Conservation (phyloP, 1,140 invertebrate genomes). For the Anastrepha ludens region DNA sequence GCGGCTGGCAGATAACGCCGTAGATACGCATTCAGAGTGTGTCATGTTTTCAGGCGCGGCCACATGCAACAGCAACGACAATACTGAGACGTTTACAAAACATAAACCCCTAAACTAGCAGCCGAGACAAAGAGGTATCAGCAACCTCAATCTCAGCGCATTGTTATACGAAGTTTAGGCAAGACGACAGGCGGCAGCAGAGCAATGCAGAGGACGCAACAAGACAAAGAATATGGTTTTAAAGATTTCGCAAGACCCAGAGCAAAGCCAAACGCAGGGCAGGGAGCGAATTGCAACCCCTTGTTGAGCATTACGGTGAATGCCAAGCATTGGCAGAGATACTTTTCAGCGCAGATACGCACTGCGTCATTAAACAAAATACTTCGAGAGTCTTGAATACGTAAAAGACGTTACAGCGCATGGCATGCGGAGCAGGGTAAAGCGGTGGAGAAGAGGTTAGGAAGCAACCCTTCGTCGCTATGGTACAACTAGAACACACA, state of each 20-base stretch:
- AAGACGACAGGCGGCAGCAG: neutral
- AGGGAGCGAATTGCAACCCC: neutral
- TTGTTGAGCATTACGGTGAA: neutral
- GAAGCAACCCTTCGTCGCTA: slow-evolving; percentile 4
- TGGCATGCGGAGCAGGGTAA: neutral
- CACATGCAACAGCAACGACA: slow-evolving; percentile 20
- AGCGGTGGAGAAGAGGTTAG: neutral
- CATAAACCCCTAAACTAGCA: slow-evolving; percentile 61
- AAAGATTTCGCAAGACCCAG: slow-evolving; percentile 11
- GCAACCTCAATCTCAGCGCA: slow-evolving; percentile 63
- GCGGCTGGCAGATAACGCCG: slow-evolving; percentile 23
- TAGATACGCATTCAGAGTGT: slow-evolving; percentile 49
- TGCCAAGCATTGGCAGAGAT: neutral
- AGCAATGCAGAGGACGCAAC: neutral
- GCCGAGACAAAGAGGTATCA: slow-evolving; percentile 60
- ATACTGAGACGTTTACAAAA: slow-evolving; percentile 62
- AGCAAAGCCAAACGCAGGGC: neutral
- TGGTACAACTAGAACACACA: neutral
- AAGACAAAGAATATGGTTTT: neutral
- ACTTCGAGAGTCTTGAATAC: neutral
- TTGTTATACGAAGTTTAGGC: slow-evolving; percentile 35
- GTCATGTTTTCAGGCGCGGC: slow-evolving; percentile 32
- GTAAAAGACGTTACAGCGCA: neutral
- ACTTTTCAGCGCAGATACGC: slow-evolving; percentile 2
- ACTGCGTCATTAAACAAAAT: slow-evolving; percentile 38